Conservation (phyloP, 2,888 invertebrate genomes). For the Galeruca laticollis region DNA sequence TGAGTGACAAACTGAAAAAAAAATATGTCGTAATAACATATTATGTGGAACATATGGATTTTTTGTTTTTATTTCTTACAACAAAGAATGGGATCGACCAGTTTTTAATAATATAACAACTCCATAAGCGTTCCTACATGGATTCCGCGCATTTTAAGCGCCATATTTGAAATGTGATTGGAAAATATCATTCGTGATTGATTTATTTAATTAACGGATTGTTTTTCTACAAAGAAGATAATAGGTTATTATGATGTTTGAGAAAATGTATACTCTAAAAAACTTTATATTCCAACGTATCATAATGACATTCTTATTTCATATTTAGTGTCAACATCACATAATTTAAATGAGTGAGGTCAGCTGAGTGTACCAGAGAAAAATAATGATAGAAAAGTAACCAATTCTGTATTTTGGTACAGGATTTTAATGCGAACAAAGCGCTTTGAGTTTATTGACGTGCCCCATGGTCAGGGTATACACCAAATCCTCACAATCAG, state of each 20-base stretch:
- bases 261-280: too few relatives aligned
- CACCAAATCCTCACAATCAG: too few relatives aligned
- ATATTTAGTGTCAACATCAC: too few relatives aligned
- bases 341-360: too few relatives aligned
- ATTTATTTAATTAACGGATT: constrained; percentile 25
- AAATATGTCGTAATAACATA: neutral
- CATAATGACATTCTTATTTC: too few relatives aligned
- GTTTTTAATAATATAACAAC: constrained; percentile 26
- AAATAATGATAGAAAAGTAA: too few relatives aligned
- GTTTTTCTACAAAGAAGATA: constrained; percentile 11
- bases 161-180: constrained; percentile 16
- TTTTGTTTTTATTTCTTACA: constrained; percentile 5
- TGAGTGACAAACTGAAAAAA: neutral
- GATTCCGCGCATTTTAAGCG: constrained; percentile 20
- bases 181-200: constrained; percentile 25
- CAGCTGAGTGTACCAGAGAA: too few relatives aligned
- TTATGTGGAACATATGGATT: constrained; percentile 5
- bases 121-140: constrained; percentile 13
- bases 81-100: constrained; percentile 10
- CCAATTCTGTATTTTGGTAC: too few relatives aligned
- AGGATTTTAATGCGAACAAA: too few relatives aligned
- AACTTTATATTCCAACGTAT: too few relatives aligned
- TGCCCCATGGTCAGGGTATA: too few relatives aligned
- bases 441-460: too few relatives aligned
- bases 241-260: neutral